A percentile compares a stretch with the other conserved stretches of the same genome.
These are phyloP conservation scores for Subacronicta megacephala DNA, from an alignment of 2,888 invertebrate genomes.

Conservation along the genomic window DNA sequence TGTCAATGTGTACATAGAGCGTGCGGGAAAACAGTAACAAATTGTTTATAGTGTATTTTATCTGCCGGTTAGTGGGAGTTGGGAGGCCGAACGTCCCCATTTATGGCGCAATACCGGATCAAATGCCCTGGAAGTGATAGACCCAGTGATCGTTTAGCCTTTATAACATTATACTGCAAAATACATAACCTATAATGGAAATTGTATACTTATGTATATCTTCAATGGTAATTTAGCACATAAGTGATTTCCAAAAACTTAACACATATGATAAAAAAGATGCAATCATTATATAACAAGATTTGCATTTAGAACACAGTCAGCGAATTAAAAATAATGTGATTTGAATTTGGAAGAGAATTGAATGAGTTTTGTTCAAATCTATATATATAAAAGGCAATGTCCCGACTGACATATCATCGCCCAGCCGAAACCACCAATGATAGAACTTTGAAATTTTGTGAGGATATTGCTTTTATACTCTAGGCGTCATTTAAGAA, in stretches of 20 bases:
- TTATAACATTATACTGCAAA: constrained; percentile 61
- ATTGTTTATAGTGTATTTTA: constrained; percentile 64
- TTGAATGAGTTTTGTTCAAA: no score
- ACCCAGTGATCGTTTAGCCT: constrained; percentile 71
- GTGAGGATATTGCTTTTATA: no score
- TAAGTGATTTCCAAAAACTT: background rate
- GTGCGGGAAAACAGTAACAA: constrained; percentile 51
- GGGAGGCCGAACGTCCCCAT: constrained; percentile 61
- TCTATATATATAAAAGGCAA: no score
- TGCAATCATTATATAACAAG: no score
- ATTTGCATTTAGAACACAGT: no score
- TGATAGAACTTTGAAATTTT: no score
- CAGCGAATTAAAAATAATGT: no score
- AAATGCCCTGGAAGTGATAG: constrained; percentile 82
- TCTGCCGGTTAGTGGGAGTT: constrained; percentile 61
- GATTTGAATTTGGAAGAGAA: no score
- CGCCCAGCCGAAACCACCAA: no score
- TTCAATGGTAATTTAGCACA: background rate
- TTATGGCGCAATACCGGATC: constrained; percentile 76
- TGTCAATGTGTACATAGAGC: constrained; percentile 32
- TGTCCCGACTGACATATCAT: no score
- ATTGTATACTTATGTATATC: constrained; percentile 23
- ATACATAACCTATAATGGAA: constrained; percentile 11
- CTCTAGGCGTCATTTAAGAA: no score
- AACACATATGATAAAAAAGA: no score